Conservation (phyloP, 2,797 vertebrate species). For the Argya squamiceps region DNA sequence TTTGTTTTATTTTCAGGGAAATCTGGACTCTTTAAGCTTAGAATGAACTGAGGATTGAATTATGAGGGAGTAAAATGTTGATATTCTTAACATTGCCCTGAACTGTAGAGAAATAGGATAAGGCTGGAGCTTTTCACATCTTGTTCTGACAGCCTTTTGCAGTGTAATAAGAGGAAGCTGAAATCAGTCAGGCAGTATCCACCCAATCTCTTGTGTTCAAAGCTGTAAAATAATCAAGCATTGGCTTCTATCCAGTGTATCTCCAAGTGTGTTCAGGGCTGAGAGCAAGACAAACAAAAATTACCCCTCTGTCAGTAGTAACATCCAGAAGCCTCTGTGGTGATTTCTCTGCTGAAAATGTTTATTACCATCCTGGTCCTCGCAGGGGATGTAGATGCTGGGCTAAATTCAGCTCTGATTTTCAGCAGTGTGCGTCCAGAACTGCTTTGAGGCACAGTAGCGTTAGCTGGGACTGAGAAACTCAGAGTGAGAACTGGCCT, state of each 20-base stretch:
- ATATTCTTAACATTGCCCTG: background rate
- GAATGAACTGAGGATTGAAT: slow-evolving; percentile 10
- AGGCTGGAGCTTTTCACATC: slow-evolving; percentile 21
- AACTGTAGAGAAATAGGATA: background rate
- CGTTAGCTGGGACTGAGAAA: background rate
- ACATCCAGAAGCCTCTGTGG: slow-evolving; percentile 25
- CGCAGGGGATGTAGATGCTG: background rate
- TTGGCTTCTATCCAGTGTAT: slow-evolving; percentile 35
- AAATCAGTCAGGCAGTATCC: slow-evolving; percentile 61
- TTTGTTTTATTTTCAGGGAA: slow-evolving; percentile 33
- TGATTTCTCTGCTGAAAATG: slow-evolving; percentile 27
- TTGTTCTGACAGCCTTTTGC: slow-evolving; percentile 40
- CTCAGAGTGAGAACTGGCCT: background rate
- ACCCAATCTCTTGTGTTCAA: slow-evolving; percentile 52
- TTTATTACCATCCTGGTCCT: slow-evolving; percentile 12
- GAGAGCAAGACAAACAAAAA: slow-evolving; percentile 63
- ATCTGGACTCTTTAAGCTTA: background rate
- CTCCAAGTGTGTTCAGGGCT: slow-evolving; percentile 21
- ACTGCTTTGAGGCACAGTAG: background rate
- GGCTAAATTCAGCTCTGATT: slow-evolving; percentile 30
- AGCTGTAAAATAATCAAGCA: slow-evolving; percentile 46
- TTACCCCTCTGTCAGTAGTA: slow-evolving; percentile 54
- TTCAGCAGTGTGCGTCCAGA: background rate
- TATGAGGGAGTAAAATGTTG: background rate
- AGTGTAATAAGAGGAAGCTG: slow-evolving; percentile 49